These are phyloP conservation scores for Campoplex nolae DNA, from an alignment of 2,888 invertebrate species.

Conservation along the genomic window DNA sequence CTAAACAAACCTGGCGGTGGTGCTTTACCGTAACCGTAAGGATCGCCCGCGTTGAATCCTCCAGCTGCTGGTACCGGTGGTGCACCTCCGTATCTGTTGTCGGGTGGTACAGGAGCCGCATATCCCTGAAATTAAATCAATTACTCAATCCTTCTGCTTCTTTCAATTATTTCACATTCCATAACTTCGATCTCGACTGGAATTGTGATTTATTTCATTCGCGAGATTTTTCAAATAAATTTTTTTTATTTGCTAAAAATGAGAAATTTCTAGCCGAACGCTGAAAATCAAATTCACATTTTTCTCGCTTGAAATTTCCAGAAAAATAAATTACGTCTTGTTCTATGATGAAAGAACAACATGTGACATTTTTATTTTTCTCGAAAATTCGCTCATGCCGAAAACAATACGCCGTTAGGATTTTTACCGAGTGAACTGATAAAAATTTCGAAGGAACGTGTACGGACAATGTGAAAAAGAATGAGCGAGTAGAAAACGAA, in stretches of 20 bases:
- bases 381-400: too few species aligned
- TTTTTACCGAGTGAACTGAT: too few species aligned
- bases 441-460: not conserved
- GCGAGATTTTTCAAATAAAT: too few species aligned
- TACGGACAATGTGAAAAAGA: not conserved
- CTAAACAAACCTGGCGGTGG: constrained; percentile 80
- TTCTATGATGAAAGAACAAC: too few species aligned
- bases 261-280: too few species aligned
- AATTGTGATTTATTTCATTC: not conserved
- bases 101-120: constrained; percentile 80
- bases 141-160: not conserved
- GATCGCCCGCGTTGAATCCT: constrained; percentile 80
- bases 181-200: not conserved
- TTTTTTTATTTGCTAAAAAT: too few species aligned
- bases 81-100: constrained; percentile 82
- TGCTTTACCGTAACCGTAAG: constrained; percentile 83
- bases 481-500: constrained; percentile 16
- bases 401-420: too few species aligned
- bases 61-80: constrained; percentile 80
- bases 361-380: too few species aligned
- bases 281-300: too few species aligned
- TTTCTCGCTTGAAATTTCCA: too few species aligned
- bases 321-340: too few species aligned
- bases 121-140: constrained; percentile 76
- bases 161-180: not conserved